phyloP scores from a whole-genome alignment of 2,888 invertebrate genomes.

The Trichopria drosophilae region DNA sequence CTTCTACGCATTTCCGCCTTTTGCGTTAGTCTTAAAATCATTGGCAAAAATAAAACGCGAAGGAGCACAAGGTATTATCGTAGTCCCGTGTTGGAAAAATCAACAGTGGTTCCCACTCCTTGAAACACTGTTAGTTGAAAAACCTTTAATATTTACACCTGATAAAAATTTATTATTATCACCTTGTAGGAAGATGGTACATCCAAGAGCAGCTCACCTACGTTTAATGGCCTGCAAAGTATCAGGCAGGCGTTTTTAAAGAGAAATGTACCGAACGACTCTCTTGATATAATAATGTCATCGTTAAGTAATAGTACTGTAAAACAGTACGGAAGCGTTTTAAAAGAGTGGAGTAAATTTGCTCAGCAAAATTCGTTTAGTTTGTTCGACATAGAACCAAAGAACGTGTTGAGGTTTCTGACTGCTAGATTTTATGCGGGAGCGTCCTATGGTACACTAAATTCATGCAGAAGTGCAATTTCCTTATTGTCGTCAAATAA shows the following conservation, averaged over 20 bases:
- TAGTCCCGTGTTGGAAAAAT: slow-evolving; percentile 26
- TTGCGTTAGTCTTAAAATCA: slow-evolving; percentile 12
- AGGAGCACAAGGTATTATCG: slow-evolving; percentile 19
- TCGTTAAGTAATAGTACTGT: too few relatives aligned
- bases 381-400: slow-evolving; percentile 6
- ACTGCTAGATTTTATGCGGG: slow-evolving; percentile 22
- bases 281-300: too few relatives aligned
- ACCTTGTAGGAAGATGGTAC: slow-evolving; percentile 19
- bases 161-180: slow-evolving; percentile 14
- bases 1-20: slow-evolving; percentile 28
- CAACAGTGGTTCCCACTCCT: slow-evolving; percentile 23
- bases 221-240: too few relatives aligned
- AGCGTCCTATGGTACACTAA: slow-evolving; percentile 24
- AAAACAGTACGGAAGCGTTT: too few relatives aligned
- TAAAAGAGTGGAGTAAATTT: too few relatives aligned
- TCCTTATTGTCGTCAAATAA: slow-evolving; percentile 13
- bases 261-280: too few relatives aligned
- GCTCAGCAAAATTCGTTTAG: not conserved
- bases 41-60: slow-evolving; percentile 23
- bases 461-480: slow-evolving; percentile 22
- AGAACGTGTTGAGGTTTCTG: too few relatives aligned
- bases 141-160: slow-evolving; percentile 17
- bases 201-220: too few relatives aligned
- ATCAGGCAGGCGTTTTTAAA: too few relatives aligned
- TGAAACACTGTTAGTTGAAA: slow-evolving; percentile 1